Percentiles rank a stretch among this genome's conserved stretches.
phyloP scores from a whole-genome alignment of 1,140 invertebrate species.

The Caenorhabditis briggsae region DNA sequence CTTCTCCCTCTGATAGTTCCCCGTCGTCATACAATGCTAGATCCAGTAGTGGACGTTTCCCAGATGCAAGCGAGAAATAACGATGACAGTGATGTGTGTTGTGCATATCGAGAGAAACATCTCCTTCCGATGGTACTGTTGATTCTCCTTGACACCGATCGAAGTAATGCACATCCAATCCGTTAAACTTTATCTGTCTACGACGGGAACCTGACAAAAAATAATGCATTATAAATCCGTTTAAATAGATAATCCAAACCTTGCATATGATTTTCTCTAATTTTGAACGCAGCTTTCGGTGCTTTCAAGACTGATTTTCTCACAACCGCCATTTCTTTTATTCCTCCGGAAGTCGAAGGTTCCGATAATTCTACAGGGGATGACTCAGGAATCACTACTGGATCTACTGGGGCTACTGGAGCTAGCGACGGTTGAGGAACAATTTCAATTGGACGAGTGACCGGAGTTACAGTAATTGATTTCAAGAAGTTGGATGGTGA shows the following conservation, averaged over 20 bases:
- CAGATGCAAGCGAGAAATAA: not conserved
- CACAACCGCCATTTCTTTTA: too few species aligned
- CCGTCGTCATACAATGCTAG: not conserved
- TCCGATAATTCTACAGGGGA: not conserved
- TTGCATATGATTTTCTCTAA: not conserved
- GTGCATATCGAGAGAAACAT: conserved; percentile 9
- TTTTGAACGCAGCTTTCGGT: not conserved
- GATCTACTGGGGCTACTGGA: not conserved
- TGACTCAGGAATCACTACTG: not conserved
- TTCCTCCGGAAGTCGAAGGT: not conserved
- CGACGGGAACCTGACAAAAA: not conserved
- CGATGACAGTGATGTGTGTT: conserved; percentile 7
- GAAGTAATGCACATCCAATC: conserved; percentile 19
- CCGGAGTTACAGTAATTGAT: not conserved
- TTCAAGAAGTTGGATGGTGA: conserved; percentile 15
- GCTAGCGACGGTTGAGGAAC: not conserved
- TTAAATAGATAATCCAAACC: not conserved
- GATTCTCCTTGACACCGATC: conserved; percentile 9
- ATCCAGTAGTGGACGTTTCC: conserved; percentile 1
- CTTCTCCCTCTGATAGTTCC: conserved; percentile 15
- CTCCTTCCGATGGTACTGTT: not conserved
- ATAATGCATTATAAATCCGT: too few species aligned
- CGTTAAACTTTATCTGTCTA: not conserved
- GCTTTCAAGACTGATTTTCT: not conserved
- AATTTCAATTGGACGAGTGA: too few species aligned